A percentile compares a stretch with the other conserved stretches of the same genome.
phyloP scores from a whole-genome alignment of 1,140 invertebrate species.

The Drosophila erecta region DNA sequence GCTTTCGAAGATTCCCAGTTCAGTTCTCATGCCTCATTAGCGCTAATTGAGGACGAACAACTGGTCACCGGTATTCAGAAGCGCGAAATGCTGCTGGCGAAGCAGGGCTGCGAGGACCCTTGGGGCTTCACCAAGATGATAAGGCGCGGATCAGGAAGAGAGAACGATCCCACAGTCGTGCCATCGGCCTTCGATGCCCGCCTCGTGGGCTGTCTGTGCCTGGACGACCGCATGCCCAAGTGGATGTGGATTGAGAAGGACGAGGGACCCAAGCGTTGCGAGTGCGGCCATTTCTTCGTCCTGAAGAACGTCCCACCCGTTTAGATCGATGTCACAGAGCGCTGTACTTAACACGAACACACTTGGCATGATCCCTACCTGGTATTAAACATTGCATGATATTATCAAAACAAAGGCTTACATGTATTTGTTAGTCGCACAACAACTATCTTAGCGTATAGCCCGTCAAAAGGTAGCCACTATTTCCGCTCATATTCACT shows the following conservation, averaged over 20 bases:
- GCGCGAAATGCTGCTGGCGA: conserved; percentile 91
- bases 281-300: conserved; percentile 98
- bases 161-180: conserved; percentile 93
- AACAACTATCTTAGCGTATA: conserved; percentile 85
- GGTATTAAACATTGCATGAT: conserved; percentile 65
- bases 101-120: conserved; percentile 94
- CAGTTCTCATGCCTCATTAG: conserved; percentile 16
- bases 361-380: conserved; percentile 1
- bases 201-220: conserved; percentile 97
- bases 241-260: conserved; percentile 97
- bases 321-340: conserved; percentile 63
- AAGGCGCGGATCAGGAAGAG: conserved; percentile 91
- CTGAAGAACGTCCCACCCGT: conserved; percentile 89
- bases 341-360: conserved; percentile 27
- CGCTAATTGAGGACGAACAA: conserved; percentile 92
- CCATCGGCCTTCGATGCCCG: conserved; percentile 94
- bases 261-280: conserved; percentile 93
- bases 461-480: conserved; percentile 91
- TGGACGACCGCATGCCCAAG: conserved; percentile 92
- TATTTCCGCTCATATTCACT: conserved; percentile 90
- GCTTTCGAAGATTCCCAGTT: conserved; percentile 49
- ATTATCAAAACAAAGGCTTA: conserved; percentile 60
- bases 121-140: conserved; percentile 90
- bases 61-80: conserved; percentile 96
- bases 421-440: conserved; percentile 24